These are phyloP conservation scores for Oryctes rhinoceros DNA, from an alignment of 1,140 invertebrate genomes.

Conservation along the genomic window DNA sequence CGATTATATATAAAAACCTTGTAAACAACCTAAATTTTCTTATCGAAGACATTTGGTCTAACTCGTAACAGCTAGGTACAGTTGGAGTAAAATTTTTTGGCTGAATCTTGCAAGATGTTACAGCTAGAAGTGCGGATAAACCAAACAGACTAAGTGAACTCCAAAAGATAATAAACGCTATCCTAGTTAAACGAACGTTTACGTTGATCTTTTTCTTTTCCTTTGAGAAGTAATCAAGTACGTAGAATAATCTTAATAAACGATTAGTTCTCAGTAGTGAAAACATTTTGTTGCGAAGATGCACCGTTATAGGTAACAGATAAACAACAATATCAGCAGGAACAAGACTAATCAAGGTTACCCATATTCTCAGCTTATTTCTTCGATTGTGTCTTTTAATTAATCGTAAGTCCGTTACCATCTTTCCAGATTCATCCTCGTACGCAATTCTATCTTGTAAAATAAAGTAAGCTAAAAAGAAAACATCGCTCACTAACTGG, in stretches of 20 bases:
- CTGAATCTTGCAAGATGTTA: not conserved
- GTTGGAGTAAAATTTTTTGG: not conserved
- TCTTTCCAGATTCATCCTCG: conserved; percentile 35
- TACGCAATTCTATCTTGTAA: conserved; percentile 32
- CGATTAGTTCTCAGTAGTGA: conserved; percentile 21
- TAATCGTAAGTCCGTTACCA: conserved; percentile 15
- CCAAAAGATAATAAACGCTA: not conserved
- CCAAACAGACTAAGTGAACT: not conserved
- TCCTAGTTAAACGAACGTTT: not conserved
- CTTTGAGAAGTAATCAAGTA: conserved; percentile 1
- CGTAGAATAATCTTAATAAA: not conserved
- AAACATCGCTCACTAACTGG: conserved; percentile 15
- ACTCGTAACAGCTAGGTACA: not conserved
- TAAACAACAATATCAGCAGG: conserved; percentile 31
- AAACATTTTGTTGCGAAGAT: not conserved
- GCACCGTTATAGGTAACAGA: not conserved
- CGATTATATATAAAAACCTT: conserved; percentile 30
- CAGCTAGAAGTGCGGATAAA: not conserved
- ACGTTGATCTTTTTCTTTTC: conserved; percentile 37
- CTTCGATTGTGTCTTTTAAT: conserved; percentile 29
- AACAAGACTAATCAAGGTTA: conserved; percentile 20
- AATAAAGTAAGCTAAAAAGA: conserved; percentile 15
- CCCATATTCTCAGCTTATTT: conserved; percentile 11
- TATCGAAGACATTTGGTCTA: not conserved
- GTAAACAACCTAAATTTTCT: conserved; percentile 15